Percentiles rank a stretch among this genome's conserved stretches.
phyloP scores from a whole-genome alignment of 2,113 vertebrate species.

The Piaya cayana region DNA sequence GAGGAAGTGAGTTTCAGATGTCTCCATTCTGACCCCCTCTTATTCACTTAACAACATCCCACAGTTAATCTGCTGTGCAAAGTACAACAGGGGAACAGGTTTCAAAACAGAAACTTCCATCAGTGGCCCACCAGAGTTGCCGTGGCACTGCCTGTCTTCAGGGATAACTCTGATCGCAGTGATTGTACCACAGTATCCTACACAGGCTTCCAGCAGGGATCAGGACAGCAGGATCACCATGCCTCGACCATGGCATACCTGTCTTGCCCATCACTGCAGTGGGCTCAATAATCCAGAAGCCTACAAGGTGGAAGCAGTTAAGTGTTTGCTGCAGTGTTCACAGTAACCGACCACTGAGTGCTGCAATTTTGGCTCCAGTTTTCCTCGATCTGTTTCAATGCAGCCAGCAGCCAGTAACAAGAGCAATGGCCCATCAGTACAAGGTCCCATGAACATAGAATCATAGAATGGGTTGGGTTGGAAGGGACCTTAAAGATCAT shows the following conservation, averaged over 20 bases:
- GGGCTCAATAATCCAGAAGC: not conserved
- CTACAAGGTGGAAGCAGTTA: not conserved
- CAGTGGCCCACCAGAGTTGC: not conserved
- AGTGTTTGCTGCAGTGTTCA: not conserved
- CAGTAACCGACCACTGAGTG: not conserved
- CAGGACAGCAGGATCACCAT: not conserved
- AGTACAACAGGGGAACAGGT: not conserved
- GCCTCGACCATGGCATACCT: too few relatives aligned
- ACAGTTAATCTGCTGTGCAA: not conserved
- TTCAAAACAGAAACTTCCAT: not conserved
- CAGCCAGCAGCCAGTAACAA: not conserved
- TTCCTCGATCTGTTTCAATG: not conserved
- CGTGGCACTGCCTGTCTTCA: not conserved
- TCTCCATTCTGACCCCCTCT: not conserved
- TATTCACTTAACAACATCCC: not conserved
- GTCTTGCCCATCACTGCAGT: not conserved
- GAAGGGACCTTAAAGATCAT: too few relatives aligned
- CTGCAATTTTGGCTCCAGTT: not conserved
- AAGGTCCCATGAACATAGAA: not conserved
- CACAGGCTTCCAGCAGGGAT: not conserved
- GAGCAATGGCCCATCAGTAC: not conserved
- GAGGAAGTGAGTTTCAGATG: not conserved
- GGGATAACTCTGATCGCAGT: fast-evolving
- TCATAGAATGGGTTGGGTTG: too few relatives aligned
- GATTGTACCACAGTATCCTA: not conserved